Percentiles rank a stretch among this genome's conserved stretches.
Conservation (phyloP, 2,113 vertebrate genomes). For the Peucedramus taeniatus region DNA sequence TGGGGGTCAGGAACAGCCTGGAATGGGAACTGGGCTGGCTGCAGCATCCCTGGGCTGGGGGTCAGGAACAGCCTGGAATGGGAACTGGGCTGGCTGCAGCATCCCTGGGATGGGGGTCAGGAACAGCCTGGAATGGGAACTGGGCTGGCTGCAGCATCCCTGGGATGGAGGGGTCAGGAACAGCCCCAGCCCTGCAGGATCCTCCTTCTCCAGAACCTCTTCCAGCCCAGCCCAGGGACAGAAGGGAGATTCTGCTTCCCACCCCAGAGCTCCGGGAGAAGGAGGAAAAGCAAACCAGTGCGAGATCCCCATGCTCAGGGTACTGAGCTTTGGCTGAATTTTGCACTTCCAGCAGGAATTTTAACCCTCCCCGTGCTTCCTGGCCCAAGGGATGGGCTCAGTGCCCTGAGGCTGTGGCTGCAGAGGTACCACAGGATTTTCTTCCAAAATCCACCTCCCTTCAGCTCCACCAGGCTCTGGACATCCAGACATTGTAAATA, state of each 20-base stretch:
- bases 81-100: no score
- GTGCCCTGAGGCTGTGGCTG: background rate
- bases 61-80: background rate
- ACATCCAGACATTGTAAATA: background rate
- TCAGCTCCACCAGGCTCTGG: background rate
- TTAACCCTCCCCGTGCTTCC: background rate
- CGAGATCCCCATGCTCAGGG: background rate
- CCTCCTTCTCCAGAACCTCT: fast-evolving
- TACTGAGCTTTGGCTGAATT: fast-evolving
- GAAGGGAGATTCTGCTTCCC: background rate
- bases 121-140: fast-evolving
- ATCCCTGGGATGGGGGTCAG: no score
- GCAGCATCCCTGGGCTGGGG: background rate
- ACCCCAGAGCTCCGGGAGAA: background rate
- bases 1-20: background rate
- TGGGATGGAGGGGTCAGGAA: background rate
- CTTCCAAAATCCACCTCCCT: background rate
- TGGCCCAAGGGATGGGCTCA: background rate
- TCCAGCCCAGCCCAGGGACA: background rate
- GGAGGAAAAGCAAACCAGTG: background rate
- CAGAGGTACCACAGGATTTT: background rate
- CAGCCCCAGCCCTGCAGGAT: background rate
- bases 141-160: background rate
- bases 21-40: background rate
- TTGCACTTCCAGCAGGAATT: background rate